Evolutionary conservation across 64 coral and sea anemone species (phyloP).

Genomic region (Pocillopora verrucosa): DNA sequence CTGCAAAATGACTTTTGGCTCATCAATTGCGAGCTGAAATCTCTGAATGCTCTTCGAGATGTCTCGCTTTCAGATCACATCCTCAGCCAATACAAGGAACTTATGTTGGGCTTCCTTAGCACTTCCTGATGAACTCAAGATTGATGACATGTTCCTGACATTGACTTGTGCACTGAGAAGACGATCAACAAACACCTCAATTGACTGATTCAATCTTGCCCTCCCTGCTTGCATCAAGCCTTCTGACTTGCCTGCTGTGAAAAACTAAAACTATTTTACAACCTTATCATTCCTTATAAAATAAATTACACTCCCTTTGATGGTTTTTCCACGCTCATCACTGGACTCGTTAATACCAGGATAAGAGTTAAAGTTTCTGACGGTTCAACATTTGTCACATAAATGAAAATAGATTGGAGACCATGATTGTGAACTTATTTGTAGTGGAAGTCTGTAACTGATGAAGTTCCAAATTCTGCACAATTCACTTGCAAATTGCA

Average conservation of each 20-base stretch:
- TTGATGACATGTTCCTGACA: background rate
- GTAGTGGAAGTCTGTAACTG: slow-evolving; percentile 22
- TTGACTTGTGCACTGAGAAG: slow-evolving; percentile 28
- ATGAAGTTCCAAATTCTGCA: no score
- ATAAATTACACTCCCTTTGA: background rate
- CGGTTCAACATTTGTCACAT: background rate
- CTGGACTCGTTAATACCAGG: background rate
- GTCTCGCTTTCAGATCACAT: background rate
- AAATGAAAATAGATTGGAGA: slow-evolving; percentile 21
- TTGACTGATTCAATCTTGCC: slow-evolving; percentile 35
- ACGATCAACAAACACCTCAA: slow-evolving; percentile 48
- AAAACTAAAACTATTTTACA: background rate
- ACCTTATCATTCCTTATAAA: background rate
- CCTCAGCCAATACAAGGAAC: slow-evolving; percentile 11
- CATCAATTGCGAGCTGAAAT: slow-evolving; percentile 37
- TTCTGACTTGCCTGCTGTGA: background rate
- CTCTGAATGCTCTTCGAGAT: no score
- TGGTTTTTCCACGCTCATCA: slow-evolving; percentile 17
- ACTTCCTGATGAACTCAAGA: background rate
- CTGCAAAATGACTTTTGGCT: slow-evolving; percentile 4
- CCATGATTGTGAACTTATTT: slow-evolving; percentile 23
- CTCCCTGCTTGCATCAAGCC: slow-evolving; percentile 29
- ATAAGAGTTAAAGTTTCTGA: background rate
- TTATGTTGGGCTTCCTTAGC: background rate
- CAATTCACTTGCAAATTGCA: no score